Evolutionary conservation across 2,797 vertebrate species (phyloP).

Genomic region (Ibycter americanus): DNA sequence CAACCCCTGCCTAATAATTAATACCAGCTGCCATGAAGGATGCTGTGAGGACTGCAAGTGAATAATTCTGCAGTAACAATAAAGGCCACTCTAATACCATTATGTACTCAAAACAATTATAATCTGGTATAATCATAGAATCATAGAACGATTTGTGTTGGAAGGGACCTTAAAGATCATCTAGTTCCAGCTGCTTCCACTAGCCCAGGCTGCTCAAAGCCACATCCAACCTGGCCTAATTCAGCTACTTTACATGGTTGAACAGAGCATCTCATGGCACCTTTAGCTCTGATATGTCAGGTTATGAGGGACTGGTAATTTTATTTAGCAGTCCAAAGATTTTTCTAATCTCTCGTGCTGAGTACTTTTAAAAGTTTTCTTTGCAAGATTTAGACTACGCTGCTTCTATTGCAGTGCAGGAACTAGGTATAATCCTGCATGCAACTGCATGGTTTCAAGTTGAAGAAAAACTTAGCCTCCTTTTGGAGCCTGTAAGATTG

Average conservation of each 20-base stretch:
- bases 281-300: neutral
- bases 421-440: neutral
- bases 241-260: neutral
- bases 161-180: too few relatives aligned
- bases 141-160: too few relatives aligned
- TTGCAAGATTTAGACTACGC: neutral
- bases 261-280: neutral
- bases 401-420: neutral
- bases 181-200: too few relatives aligned
- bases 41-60: neutral
- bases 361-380: neutral
- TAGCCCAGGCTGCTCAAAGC: too few relatives aligned
- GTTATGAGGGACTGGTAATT: neutral
- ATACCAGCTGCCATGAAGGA: neutral
- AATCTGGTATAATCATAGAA: neutral
- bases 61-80: neutral
- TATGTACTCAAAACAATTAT: neutral
- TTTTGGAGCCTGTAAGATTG: neutral
- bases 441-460: neutral
- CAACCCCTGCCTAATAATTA: neutral
- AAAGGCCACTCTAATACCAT: neutral
- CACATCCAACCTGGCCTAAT: neutral
- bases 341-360: neutral
- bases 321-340: neutral
- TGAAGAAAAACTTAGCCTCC: neutral